Evolutionary conservation across 1,140 invertebrate species (phyloP).

Genomic region (Idris sp.): DNA sequence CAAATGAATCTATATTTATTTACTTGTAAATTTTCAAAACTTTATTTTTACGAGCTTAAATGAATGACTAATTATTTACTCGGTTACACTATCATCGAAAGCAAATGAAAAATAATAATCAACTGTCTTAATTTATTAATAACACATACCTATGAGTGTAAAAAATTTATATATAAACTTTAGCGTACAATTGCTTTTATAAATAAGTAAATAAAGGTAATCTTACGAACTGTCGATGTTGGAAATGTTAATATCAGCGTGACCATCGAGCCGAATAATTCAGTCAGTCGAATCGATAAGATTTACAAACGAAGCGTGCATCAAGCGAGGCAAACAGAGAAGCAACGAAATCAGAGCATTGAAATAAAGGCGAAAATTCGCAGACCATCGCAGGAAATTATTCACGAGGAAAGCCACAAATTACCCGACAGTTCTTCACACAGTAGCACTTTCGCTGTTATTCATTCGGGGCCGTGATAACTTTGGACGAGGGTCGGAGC

Average conservation of each 20-base stretch:
- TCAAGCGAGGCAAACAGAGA: slow-evolving; percentile 17
- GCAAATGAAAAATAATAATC: no score
- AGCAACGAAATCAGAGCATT: slow-evolving; percentile 1
- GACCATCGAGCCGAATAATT: slow-evolving; percentile 29
- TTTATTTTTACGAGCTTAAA: no score
- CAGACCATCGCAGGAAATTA: slow-evolving; percentile 37
- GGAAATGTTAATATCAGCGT: slow-evolving; percentile 14
- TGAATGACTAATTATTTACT: no score
- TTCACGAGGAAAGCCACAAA: slow-evolving; percentile 58
- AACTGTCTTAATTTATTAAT: no score
- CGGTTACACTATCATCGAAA: no score
- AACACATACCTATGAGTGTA: no score
- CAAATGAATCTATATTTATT: no score
- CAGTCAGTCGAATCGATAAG: slow-evolving; percentile 32
- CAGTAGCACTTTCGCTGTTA: slow-evolving; percentile 33
- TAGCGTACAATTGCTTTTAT: no score
- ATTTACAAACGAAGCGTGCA: slow-evolving; percentile 35
- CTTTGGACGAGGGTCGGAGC: slow-evolving; percentile 49
- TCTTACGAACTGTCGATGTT: no score
- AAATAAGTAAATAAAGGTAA: background rate
- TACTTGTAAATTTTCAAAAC: no score
- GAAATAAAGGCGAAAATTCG: slow-evolving; percentile 25
- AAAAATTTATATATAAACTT: no score
- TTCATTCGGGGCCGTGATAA: slow-evolving; percentile 50
- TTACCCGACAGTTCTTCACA: slow-evolving; percentile 36